These are phyloP conservation scores for Smutsia temminckii DNA, from an alignment of 2,797 vertebrate species.

Conservation along the genomic window DNA sequence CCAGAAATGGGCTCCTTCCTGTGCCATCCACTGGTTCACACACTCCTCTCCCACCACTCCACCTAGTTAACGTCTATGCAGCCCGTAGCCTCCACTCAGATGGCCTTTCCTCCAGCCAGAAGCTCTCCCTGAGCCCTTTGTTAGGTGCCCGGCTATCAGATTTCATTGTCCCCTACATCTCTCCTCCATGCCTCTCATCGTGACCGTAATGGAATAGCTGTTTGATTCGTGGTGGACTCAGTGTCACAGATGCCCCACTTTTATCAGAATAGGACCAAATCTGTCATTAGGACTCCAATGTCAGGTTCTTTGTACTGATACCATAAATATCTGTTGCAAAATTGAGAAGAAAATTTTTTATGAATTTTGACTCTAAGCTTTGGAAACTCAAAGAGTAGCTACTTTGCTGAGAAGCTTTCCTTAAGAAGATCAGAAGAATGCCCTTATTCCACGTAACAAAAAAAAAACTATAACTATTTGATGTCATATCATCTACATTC, in stretches of 20 bases:
- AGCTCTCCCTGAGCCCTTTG: not conserved
- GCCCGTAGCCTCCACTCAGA: not conserved
- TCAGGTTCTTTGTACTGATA: not conserved
- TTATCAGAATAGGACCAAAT: not conserved
- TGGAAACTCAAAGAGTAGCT: slow-evolving; percentile 17
- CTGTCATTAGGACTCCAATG: not conserved
- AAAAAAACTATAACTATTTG: slow-evolving; percentile 1
- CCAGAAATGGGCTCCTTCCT: not conserved
- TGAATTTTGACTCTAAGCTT: slow-evolving; percentile 12
- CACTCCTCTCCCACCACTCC: not conserved
- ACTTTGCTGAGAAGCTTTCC: slow-evolving; percentile 16
- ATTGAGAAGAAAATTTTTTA: not conserved
- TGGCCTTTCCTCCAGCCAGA: not conserved
- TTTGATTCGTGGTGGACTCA: not conserved
- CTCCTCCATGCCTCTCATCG: not conserved
- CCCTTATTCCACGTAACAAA: slow-evolving; percentile 11
- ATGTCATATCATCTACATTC: not conserved
- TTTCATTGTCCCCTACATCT: not conserved
- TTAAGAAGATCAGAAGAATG: slow-evolving; percentile 18
- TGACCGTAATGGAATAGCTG: not conserved
- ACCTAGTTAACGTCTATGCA: not conserved
- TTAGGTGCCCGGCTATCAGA: not conserved
- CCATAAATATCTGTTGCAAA: not conserved
- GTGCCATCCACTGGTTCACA: not conserved
- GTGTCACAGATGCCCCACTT: not conserved